phyloP scores from a whole-genome alignment of 2,113 vertebrate species.

The Pseudorectes ferrugineus region DNA sequence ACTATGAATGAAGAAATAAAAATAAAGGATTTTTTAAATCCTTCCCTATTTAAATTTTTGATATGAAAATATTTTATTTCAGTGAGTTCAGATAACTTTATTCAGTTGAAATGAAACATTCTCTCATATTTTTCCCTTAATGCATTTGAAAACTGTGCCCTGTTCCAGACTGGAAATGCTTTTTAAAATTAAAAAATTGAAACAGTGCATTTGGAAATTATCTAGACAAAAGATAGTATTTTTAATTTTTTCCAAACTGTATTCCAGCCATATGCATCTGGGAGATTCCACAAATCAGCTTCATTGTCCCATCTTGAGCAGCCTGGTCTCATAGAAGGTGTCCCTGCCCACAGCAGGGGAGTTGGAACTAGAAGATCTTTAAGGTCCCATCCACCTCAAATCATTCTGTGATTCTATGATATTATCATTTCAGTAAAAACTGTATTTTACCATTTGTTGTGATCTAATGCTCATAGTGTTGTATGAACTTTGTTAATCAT shows the following conservation, averaged over 20 bases:
- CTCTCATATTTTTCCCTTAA: not conserved
- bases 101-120: not conserved
- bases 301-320: not conserved
- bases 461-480: not conserved
- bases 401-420: not conserved
- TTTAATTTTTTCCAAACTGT: not conserved
- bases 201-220: not conserved
- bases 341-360: not conserved
- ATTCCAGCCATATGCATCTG: not conserved
- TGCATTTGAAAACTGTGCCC: not conserved
- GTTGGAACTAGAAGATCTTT: not conserved
- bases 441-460: not conserved
- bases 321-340: not conserved
- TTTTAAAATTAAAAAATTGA: not conserved
- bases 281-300: not conserved
- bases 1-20: not conserved
- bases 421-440: not conserved
- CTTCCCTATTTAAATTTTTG: not conserved
- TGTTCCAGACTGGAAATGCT: not conserved
- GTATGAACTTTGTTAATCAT: not conserved
- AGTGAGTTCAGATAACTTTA: not conserved
- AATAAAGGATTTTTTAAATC: not conserved
- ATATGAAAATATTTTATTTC: not conserved
- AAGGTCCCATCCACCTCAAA: not conserved
- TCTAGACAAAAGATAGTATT: not conserved